Evolutionary conservation across 2,888 invertebrate species (phyloP).

Genomic region (Spodoptera littoralis): DNA sequence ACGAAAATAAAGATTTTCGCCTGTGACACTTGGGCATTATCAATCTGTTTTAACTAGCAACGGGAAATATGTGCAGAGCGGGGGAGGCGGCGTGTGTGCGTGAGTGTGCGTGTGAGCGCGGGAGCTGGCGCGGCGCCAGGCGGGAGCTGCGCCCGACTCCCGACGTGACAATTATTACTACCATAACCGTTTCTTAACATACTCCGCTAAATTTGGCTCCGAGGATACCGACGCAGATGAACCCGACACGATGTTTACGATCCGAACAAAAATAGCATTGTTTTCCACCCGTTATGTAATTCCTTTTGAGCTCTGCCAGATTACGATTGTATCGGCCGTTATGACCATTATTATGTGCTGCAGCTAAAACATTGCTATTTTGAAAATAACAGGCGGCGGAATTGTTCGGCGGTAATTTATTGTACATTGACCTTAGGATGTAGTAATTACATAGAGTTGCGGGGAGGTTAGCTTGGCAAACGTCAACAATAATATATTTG

Average conservation of each 20-base stretch:
- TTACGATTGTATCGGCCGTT: constrained; percentile 39
- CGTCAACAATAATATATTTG: constrained; percentile 23
- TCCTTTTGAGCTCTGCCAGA: constrained; percentile 62
- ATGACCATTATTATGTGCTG: constrained; percentile 44
- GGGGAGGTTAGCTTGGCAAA: constrained; percentile 40
- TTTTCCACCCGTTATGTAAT: constrained; percentile 69
- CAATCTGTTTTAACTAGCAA: constrained; percentile 85
- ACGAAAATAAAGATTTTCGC: constrained; percentile 80
- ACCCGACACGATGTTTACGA: constrained; percentile 63
- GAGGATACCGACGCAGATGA: constrained; percentile 68
- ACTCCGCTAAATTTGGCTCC: constrained; percentile 74
- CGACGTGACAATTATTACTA: constrained; percentile 77
- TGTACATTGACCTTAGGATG: constrained; percentile 53
- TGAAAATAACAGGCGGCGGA: constrained; percentile 37
- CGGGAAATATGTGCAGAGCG: constrained; percentile 69
- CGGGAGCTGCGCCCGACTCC: constrained; percentile 45
- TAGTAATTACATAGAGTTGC: constrained; percentile 30
- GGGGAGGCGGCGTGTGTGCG: constrained; percentile 51
- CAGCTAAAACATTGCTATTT: constrained; percentile 44
- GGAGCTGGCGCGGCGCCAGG: constrained; percentile 64
- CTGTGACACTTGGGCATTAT: constrained; percentile 86
- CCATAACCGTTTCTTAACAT: constrained; percentile 76
- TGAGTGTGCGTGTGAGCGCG: constrained; percentile 53
- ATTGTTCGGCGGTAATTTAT: constrained; percentile 49
- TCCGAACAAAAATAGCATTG: constrained; percentile 70